Conservation (phyloP, 2,888 invertebrate genomes). For the Apodemia mormo region DNA sequence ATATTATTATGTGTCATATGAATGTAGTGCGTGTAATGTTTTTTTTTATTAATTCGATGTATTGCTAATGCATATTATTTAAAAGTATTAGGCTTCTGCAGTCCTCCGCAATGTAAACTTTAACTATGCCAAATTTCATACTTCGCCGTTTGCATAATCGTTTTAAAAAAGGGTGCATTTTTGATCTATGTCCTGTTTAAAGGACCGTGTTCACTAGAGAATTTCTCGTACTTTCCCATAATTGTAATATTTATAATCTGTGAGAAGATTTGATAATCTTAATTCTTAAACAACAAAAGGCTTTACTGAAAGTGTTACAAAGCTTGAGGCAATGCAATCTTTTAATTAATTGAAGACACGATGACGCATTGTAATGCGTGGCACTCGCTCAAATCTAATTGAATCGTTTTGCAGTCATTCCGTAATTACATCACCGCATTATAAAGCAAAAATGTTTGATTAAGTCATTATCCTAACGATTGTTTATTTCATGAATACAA, state of each 20-base stretch:
- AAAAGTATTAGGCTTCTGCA: no score
- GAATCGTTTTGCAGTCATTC: constrained; percentile 37
- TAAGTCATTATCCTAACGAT: constrained; percentile 46
- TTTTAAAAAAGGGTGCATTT: no score
- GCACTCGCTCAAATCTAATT: constrained; percentile 22
- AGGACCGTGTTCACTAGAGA: neutral
- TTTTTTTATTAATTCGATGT: no score
- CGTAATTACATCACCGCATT: constrained; percentile 44
- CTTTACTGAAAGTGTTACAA: constrained; percentile 1
- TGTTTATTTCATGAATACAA: constrained; percentile 47
- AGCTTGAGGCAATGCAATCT: neutral
- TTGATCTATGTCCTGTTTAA: neutral
- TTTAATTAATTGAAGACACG: constrained; percentile 4
- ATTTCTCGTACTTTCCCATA: neutral
- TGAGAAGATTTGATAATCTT: neutral
- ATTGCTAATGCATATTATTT: no score
- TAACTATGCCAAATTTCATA: no score
- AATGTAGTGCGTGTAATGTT: no score
- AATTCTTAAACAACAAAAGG: neutral
- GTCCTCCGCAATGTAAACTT: no score
- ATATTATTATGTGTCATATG: no score
- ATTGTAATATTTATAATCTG: neutral
- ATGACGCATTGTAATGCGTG: constrained; percentile 6
- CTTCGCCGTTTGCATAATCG: no score
- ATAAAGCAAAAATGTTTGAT: constrained; percentile 53